Base-by-base conservation (phyloP, 92 coral and sea anemone species). In the Porites evermanni region DNA sequence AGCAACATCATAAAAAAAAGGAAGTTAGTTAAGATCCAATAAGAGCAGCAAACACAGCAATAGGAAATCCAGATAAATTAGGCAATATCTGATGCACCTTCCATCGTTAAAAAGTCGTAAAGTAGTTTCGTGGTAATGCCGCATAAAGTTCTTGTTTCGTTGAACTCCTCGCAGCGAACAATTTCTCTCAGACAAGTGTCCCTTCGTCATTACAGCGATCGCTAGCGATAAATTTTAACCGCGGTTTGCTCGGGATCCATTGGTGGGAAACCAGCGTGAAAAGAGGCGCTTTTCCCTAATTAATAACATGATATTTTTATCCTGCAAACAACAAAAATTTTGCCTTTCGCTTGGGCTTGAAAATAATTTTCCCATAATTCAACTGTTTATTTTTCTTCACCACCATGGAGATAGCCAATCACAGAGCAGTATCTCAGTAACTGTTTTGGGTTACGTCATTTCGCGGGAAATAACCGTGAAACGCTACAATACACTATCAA, bases 351-450 rank as follows among this genome's bases (percentile, higher is more conserved):
- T 8, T 50, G 32, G 20, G 47, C 63, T 66, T 66, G 72, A 13
- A 70, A 32, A 23, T 6, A 52, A 1, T 24, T 51, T 84, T 85
- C 83, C 93, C 88, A 90, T 59, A 80, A 74, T 87, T 84, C 93
- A 84, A 70, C 74, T 72, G 72, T 84, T 67, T 85, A 79, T 74
- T 69, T 70, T 81, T 76, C 77, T 63, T 64, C 67, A 80, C 87
- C 87, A 65, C 98, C 94, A 92, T 94, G 98, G 95, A 74, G 75
- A 94, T 94, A 85, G 82, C 98, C 98, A 94, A 94, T 94, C 94
- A 90, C 53, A 75, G 72, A 51, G 32, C 65, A 10, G 73, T 14
- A 83, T 51, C 74, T 64, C 20, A 14, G 51, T 8, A 17, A n/a
- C 53, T 2, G 17, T 16, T 73, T 73, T 17, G 1, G 64, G 18